phyloP scores from a whole-genome alignment of 2,888 invertebrate species.

The Geophilus truncorum region DNA sequence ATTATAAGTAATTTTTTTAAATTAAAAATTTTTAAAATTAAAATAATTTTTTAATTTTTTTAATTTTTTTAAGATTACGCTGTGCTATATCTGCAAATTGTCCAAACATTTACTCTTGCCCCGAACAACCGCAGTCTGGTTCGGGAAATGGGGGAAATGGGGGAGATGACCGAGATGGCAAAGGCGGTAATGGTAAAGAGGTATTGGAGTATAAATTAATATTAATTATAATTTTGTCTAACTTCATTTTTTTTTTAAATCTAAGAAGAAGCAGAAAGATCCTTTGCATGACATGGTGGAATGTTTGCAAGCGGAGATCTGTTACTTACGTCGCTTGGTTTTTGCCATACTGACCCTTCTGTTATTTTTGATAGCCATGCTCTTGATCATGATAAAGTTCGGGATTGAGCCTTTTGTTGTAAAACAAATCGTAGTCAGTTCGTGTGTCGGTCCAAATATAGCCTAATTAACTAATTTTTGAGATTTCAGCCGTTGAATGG shows the following conservation, averaged over 20 bases:
- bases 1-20: slow-evolving; percentile 29
- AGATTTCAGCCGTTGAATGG: neutral
- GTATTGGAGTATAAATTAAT: neutral
- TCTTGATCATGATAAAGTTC: neutral
- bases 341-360: neutral
- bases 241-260: neutral
- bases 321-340: neutral
- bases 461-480: neutral
- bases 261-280: neutral
- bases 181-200: neutral
- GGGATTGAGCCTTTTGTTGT: neutral
- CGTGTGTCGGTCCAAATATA: neutral
- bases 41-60: neutral
- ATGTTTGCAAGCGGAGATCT: neutral
- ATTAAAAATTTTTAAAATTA: neutral
- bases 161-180: no score
- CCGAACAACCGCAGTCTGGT: neutral
- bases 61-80: neutral
- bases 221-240: neutral
- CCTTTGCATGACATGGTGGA: neutral
- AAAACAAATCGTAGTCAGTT: neutral
- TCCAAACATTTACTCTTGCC: neutral
- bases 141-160: no score
- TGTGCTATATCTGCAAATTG: neutral
- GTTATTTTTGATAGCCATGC: neutral